Evolutionary conservation across 2,113 vertebrate genomes (phyloP), one percentile per base, ranked within the genome.

Genomic region (Pipa parva): DNA sequence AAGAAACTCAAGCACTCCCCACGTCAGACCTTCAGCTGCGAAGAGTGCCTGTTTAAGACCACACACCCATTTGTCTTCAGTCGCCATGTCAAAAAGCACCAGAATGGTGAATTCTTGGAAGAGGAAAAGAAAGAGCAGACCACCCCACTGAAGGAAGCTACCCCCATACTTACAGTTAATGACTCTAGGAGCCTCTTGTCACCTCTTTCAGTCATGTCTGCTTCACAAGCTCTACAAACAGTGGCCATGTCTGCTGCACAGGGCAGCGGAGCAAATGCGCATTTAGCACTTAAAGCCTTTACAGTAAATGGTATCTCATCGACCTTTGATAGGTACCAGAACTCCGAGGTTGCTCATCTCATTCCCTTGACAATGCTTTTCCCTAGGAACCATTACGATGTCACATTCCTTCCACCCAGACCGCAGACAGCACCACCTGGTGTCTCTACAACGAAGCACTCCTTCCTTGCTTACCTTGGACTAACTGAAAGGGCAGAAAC

Each of bases 1-100:
- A 97, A 96, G 89, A 97, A 93, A 90, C 92, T 99, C 86, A 99
- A 98, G 87, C 97, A 99, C 63, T 93, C 95, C 63, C 94, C 95
- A 20, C 93, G 95, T 83, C 95, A 95, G 90, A 94, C 92, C 77
- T 93, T 97, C 83, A 92, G 92, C 90, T 97, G 96, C 59, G 86
- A 85, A 15, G 91, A 92, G 90, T 97, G 95, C 92, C 90, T 95
- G 76, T 97, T 98, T 88, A 95, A 95, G 90, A 97, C 95, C 84
- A 95, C 95, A 65, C 95, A 97, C 84, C 95, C 96, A 26, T 97
- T 98, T 31, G 94, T 97, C 90, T 97, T 95, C 89, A 97, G 92
- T 88, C 95, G 96, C 83, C 95, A 98, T 17, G 81, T 95, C 85
- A 95, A 97, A 89, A 97, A 99, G 87, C 96, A 98, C 87, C 95